A percentile compares a stretch with the other conserved stretches of the same genome.
These are phyloP conservation scores for Tetheella fluctuosa DNA, from an alignment of 2,888 invertebrate species.

Conservation along the genomic window DNA sequence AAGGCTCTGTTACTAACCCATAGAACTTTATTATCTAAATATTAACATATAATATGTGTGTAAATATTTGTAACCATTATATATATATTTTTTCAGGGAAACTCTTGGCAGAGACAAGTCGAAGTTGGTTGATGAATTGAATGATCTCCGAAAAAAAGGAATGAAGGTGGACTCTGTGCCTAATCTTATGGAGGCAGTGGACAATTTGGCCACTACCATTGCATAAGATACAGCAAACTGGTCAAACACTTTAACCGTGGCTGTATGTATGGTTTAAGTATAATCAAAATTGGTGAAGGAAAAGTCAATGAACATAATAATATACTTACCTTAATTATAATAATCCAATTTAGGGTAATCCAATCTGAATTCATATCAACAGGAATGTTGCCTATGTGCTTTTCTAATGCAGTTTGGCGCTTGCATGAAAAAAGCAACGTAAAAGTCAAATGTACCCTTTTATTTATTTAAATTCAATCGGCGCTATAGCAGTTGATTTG, in stretches of 20 bases:
- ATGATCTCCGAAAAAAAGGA: conserved; percentile 86
- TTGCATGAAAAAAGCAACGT: too few species aligned
- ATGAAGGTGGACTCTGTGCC: conserved; percentile 85
- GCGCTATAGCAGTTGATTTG: neutral
- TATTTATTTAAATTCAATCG: too few species aligned
- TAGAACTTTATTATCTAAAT: too few species aligned
- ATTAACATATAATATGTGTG: too few species aligned
- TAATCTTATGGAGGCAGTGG: conserved; percentile 87
- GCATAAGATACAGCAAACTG: conserved; percentile 25
- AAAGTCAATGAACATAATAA: neutral
- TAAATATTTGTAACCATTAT: neutral
- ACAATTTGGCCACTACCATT: conserved; percentile 72
- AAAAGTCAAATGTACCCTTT: too few species aligned
- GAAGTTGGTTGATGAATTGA: conserved; percentile 84
- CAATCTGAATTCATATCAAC: neutral
- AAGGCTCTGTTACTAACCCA: too few species aligned
- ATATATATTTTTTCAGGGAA: conserved; percentile 69
- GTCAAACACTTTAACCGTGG: conserved; percentile 8
- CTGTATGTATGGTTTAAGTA: conserved; percentile 16
- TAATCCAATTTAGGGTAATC: neutral
- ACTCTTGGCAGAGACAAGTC: conserved; percentile 86
- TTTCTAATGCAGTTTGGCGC: too few species aligned
- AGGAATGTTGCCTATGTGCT: too few species aligned
- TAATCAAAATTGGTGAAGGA: neutral
- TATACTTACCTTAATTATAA: neutral